These are phyloP conservation scores for Cryptocephalus moraei DNA, from an alignment of 2,888 invertebrate species.

Conservation along the genomic window DNA sequence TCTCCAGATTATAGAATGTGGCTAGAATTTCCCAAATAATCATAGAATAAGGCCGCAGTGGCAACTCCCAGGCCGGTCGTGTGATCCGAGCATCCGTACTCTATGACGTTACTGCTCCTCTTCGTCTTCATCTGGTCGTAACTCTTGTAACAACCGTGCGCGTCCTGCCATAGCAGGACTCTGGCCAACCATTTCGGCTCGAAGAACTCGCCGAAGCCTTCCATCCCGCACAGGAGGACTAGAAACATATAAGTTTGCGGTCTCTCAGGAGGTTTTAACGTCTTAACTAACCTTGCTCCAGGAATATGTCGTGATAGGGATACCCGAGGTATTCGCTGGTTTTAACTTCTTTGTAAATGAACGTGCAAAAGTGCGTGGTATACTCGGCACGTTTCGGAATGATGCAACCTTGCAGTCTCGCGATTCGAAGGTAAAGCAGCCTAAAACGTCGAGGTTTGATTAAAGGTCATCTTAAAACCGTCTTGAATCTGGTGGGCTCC, in stretches of 20 bases:
- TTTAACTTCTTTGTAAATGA: conserved; percentile 25
- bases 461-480: too few relatives aligned
- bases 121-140: conserved; percentile 10
- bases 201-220: conserved; percentile 39
- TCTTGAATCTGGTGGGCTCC: too few relatives aligned
- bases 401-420: conserved; percentile 15
- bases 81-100: conserved; percentile 37
- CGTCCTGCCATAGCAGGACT: conserved; percentile 35
- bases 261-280: not conserved
- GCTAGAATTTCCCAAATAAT: not conserved
- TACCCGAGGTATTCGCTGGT: conserved; percentile 22
- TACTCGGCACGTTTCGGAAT: conserved; percentile 4
- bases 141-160: conserved; percentile 33
- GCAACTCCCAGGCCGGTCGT: conserved; percentile 38
- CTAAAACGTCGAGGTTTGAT: conserved; percentile 11
- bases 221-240: conserved; percentile 42
- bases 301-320: conserved; percentile 26
- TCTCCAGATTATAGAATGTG: too few relatives aligned
- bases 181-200: conserved; percentile 28
- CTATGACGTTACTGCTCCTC: conserved; percentile 27
- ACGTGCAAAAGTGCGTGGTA: conserved; percentile 19
- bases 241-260: conserved; percentile 7
- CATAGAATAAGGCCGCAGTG: conserved; percentile 27
- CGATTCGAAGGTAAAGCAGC: conserved; percentile 23
- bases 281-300: conserved; percentile 24